phyloP scores from a whole-genome alignment of 2,113 vertebrate species.

The Odocoileus hemionus region DNA sequence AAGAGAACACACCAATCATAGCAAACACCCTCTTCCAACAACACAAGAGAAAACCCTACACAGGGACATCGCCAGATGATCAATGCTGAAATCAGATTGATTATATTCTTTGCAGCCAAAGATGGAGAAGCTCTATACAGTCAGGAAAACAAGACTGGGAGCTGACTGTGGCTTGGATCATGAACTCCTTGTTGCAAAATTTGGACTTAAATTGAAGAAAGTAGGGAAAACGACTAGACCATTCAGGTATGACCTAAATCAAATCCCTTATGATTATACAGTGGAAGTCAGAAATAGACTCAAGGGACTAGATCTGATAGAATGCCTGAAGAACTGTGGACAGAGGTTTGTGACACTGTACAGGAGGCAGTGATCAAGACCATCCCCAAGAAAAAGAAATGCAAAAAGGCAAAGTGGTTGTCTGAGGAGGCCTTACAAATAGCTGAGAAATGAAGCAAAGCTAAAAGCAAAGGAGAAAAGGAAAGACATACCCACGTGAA shows the following conservation, averaged over 20 bases:
- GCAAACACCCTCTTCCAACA: too few species aligned
- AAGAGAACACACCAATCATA: too few species aligned
- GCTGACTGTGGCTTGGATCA: too few species aligned
- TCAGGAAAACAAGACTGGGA: too few species aligned
- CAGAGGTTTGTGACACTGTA: not conserved
- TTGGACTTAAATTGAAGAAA: not conserved
- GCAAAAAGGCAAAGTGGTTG: not conserved
- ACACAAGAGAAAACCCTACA: too few species aligned
- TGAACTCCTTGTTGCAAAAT: too few species aligned
- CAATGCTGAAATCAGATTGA: too few species aligned
- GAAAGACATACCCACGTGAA: not conserved
- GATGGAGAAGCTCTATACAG: too few species aligned
- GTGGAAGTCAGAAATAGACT: not conserved
- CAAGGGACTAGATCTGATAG: not conserved
- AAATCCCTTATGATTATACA: not conserved
- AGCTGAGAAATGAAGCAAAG: not conserved
- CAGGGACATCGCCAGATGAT: too few species aligned
- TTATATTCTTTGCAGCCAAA: too few species aligned
- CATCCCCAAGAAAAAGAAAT: not conserved
- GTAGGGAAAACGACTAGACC: not conserved
- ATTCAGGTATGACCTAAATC: not conserved
- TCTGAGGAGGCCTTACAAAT: not conserved
- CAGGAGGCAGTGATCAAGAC: not conserved
- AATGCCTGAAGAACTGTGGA: not conserved
- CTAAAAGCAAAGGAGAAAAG: not conserved